phyloP scores from a whole-genome alignment of 2,113 vertebrate species.

The Notothenia coriiceps region DNA sequence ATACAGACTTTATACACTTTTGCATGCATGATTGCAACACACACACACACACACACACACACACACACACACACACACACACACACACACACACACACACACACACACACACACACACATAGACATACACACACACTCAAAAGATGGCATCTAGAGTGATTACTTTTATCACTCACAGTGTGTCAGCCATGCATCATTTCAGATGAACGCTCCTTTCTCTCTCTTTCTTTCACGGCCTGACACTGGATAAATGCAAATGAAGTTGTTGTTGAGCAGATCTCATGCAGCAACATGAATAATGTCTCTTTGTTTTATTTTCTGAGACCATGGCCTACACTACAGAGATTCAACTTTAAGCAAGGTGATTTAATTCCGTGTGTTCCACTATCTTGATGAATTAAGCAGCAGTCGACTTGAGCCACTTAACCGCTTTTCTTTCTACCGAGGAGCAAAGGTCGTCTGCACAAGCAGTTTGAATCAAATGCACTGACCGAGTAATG shows the following conservation, averaged over 20 bases:
- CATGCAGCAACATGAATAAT: conserved; percentile 74
- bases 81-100: conserved; percentile 36
- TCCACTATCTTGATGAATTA: conserved; percentile 12
- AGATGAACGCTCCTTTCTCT: conserved; percentile 68
- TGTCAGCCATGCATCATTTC: conserved; percentile 78
- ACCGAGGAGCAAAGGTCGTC: conserved; percentile 23
- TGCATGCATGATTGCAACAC: conserved; percentile 55
- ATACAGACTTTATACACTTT: conserved; percentile 34
- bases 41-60: too few relatives aligned
- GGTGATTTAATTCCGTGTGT: neutral
- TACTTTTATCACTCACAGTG: conserved; percentile 78
- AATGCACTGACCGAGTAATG: neutral
- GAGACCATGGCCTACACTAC: conserved; percentile 17
- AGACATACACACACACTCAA: conserved; percentile 37
- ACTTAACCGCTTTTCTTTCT: neutral
- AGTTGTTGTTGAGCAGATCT: conserved; percentile 73
- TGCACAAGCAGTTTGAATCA: conserved; percentile 1
- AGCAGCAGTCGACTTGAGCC: conserved; percentile 3
- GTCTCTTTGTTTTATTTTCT: conserved; percentile 53
- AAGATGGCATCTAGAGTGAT: conserved; percentile 74
- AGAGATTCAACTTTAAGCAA: conserved; percentile 16
- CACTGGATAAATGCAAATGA: conserved; percentile 83
- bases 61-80: conserved; percentile 32
- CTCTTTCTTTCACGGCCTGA: conserved; percentile 67
- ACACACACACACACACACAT: conserved; percentile 36